phyloP scores from a whole-genome alignment of 2,797 vertebrate species.

The Enteromius afrohamiltoni region DNA sequence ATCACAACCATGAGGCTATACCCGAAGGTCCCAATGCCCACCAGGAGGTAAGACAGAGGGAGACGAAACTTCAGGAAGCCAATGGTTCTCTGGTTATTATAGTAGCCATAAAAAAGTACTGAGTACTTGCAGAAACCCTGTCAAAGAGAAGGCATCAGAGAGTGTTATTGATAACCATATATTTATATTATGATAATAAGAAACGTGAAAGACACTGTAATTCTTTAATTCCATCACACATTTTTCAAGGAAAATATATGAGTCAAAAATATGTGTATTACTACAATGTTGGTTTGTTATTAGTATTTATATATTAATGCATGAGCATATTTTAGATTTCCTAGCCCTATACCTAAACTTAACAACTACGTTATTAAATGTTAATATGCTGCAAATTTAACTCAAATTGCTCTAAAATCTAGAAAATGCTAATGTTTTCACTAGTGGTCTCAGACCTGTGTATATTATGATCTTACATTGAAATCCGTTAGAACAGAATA shows the following conservation, averaged over 20 bases:
- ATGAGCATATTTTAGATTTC: background rate
- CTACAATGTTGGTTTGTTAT: background rate
- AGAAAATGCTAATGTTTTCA: slow-evolving; percentile 4
- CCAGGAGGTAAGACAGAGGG: slow-evolving; percentile 96
- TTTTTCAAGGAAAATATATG: background rate
- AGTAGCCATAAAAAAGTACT: slow-evolving; percentile 94
- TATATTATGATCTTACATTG: slow-evolving; percentile 77
- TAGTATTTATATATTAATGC: background rate
- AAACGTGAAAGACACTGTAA: background rate
- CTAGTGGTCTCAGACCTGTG: background rate
- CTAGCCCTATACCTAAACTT: background rate
- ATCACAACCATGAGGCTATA: slow-evolving; percentile 98
- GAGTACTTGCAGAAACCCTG: slow-evolving; percentile 98
- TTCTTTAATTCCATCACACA: background rate
- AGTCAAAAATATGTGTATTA: background rate
- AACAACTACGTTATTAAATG: too few species aligned
- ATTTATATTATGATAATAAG: background rate
- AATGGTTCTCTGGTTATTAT: slow-evolving; percentile 92
- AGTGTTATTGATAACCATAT: slow-evolving; percentile 10
- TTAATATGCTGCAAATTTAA: background rate
- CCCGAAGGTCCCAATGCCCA: slow-evolving; percentile 92
- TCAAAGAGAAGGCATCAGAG: slow-evolving; percentile 45
- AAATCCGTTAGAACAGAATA: slow-evolving; percentile 98
- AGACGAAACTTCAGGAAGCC: slow-evolving; percentile 93
- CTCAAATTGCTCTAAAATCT: background rate